A percentile compares a stretch with the other conserved stretches of the same genome.
These are phyloP conservation scores for Sacculina carcini DNA, from an alignment of 2,888 invertebrate species.

Conservation along the genomic window DNA sequence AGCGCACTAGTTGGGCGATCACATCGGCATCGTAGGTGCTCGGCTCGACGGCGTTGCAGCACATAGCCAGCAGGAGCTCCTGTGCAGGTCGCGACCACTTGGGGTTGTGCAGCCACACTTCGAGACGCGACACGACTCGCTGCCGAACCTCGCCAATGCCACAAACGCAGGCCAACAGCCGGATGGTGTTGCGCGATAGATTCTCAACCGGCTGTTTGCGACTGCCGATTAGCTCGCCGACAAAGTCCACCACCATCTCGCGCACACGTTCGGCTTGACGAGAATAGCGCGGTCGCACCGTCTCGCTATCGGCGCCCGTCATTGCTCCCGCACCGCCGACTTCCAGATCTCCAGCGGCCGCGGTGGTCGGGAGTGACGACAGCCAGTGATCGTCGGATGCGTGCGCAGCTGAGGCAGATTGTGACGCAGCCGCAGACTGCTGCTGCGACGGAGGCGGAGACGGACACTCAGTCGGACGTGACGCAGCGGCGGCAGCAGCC, in stretches of 20 bases:
- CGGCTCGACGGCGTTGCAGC: constrained; percentile 56
- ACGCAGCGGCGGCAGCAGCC: too few relatives aligned
- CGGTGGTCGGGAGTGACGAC: too few relatives aligned
- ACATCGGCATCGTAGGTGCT: constrained; percentile 42
- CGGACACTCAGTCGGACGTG: constrained; percentile 13
- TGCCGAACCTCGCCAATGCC: constrained; percentile 47
- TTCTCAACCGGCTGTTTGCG: constrained; percentile 49
- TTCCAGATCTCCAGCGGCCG: too few relatives aligned
- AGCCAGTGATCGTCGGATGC: too few relatives aligned
- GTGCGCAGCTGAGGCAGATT: neutral
- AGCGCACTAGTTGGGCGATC: constrained; percentile 57
- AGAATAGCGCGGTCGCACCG: constrained; percentile 26
- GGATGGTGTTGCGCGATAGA: constrained; percentile 63
- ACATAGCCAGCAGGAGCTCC: constrained; percentile 66
- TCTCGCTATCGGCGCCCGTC: neutral
- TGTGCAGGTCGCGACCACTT: constrained; percentile 76
- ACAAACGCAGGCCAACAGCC: constrained; percentile 53
- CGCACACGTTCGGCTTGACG: constrained; percentile 41
- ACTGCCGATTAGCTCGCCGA: constrained; percentile 60
- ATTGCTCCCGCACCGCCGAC: too few relatives aligned
- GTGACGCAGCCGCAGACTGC: neutral
- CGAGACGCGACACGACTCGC: constrained; percentile 50
- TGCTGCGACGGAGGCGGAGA: too few relatives aligned
- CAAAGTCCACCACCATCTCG: constrained; percentile 52
- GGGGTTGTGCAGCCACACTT: constrained; percentile 84